phyloP scores from a whole-genome alignment of 2,797 vertebrate genomes.

The Acanthis flammea region DNA sequence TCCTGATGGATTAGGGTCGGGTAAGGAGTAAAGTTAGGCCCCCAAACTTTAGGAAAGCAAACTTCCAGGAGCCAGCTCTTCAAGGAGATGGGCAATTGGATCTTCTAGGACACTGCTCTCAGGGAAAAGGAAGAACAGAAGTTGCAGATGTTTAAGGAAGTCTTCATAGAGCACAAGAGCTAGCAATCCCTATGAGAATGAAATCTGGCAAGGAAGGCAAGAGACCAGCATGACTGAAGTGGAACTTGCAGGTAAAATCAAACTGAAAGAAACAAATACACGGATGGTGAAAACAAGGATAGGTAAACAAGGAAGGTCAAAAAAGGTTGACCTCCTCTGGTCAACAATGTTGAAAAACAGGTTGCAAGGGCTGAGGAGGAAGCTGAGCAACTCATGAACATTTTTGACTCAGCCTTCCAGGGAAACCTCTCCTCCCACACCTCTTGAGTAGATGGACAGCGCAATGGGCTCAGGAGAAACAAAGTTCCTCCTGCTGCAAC shows the following conservation, averaged over 20 bases:
- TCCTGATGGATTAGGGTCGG: background rate
- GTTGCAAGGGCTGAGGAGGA: background rate
- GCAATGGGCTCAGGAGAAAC: background rate
- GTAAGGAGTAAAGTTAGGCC: background rate
- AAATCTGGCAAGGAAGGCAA: background rate
- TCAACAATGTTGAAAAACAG: background rate
- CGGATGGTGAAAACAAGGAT: background rate
- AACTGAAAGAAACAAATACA: background rate
- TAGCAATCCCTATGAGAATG: background rate
- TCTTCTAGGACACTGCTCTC: background rate
- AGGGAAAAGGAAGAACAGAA: background rate
- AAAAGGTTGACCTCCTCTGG: accelerated
- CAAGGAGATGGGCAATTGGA: background rate
- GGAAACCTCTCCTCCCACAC: background rate
- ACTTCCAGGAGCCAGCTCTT: background rate
- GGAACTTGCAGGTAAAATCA: background rate
- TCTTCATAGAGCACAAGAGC: background rate
- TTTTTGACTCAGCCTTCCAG: background rate
- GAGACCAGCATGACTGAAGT: too few species aligned
- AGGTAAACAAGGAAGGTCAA: background rate
- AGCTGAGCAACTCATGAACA: background rate
- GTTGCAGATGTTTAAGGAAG: background rate
- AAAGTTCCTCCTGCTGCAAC: background rate
- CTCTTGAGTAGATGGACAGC: background rate
- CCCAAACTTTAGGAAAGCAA: background rate